These are phyloP conservation scores for Bicyclus anynana DNA, from an alignment of 1,140 invertebrate species.

Conservation along the genomic window DNA sequence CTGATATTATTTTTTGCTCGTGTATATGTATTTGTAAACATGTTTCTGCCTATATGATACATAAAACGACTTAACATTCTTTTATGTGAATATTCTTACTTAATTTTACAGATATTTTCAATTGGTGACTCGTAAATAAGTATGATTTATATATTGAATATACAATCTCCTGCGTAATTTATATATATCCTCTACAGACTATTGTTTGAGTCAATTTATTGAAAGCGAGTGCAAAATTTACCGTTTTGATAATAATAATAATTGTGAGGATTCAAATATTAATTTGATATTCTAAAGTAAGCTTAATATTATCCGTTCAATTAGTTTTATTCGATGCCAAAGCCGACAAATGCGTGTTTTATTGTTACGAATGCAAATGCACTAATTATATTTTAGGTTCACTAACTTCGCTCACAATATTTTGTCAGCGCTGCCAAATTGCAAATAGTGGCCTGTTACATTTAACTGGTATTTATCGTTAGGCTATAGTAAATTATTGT, in stretches of 20 bases:
- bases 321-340: not conserved
- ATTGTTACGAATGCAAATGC: not conserved
- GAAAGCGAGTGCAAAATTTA: not conserved
- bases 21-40: too few species aligned
- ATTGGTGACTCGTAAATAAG: too few species aligned
- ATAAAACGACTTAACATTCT: too few species aligned
- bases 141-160: too few species aligned
- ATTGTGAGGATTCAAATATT: not conserved
- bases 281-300: not conserved
- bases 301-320: slow-evolving; percentile 6
- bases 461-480: not conserved
- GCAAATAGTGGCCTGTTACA: not conserved
- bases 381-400: not conserved
- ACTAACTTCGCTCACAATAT: not conserved
- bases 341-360: not conserved
- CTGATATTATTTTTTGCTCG: too few species aligned
- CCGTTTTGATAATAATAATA: not conserved
- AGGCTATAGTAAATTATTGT: too few species aligned
- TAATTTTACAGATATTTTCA: too few species aligned
- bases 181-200: slow-evolving; percentile 1
- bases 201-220: slow-evolving; percentile 11
- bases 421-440: not conserved
- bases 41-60: too few species aligned
- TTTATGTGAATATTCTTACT: too few species aligned
- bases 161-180: too few species aligned